Conservation (phyloP, 2,888 invertebrate species). For the Sminthurinus aureus region DNA sequence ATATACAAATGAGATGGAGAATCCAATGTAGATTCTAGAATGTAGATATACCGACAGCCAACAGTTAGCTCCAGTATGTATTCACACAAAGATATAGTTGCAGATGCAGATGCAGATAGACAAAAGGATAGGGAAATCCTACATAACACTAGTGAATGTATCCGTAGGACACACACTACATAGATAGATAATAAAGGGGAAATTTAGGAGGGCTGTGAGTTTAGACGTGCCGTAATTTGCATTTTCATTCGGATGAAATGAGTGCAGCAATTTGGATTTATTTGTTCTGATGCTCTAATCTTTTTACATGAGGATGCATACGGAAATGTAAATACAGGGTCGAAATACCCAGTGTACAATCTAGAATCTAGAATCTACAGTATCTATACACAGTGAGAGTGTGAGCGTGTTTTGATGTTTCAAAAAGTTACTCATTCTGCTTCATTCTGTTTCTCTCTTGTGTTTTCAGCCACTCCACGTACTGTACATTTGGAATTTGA, state of each 20-base stretch:
- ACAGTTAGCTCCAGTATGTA: no score
- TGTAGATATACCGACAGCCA: no score
- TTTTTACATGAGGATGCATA: not conserved
- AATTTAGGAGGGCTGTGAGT: slow-evolving; percentile 19
- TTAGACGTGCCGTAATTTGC: slow-evolving; percentile 46
- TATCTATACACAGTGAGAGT: no score
- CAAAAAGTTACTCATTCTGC: no score
- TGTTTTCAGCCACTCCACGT: slow-evolving; percentile 78
- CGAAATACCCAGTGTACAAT: not conserved
- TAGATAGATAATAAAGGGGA: slow-evolving; percentile 19
- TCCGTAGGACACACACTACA: slow-evolving; percentile 11
- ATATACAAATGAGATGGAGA: no score
- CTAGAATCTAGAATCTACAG: no score
- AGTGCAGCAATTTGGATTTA: slow-evolving; percentile 45
- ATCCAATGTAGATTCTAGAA: not conserved
- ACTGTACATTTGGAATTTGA: slow-evolving; percentile 87
- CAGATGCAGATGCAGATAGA: not conserved
- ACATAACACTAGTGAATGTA: not conserved
- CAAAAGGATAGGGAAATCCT: not conserved
- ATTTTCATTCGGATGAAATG: slow-evolving; percentile 47
- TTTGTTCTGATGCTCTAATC: slow-evolving; percentile 14
- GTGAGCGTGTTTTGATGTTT: slow-evolving; percentile 35
- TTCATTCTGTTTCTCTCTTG: slow-evolving; percentile 46
- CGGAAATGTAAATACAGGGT: not conserved
- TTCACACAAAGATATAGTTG: not conserved